A percentile compares a stretch with the other conserved stretches of the same genome.
Conservation (phyloP, 1,140 invertebrate genomes). For the Globodera rostochiensis region DNA sequence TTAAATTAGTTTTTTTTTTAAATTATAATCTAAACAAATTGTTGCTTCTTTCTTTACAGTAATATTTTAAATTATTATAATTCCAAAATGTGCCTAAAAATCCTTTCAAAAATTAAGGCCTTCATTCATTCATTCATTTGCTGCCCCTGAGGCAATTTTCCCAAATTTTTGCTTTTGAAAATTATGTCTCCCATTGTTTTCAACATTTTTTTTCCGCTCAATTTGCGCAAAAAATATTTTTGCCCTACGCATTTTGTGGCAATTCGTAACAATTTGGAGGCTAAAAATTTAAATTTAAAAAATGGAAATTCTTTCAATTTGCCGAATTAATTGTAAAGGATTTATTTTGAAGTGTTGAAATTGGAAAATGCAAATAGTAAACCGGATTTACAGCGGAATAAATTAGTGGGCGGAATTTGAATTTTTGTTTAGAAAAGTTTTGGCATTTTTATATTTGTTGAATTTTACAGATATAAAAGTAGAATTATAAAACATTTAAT, state of each 20-base stretch:
- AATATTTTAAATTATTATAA: too few species aligned
- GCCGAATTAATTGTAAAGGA: too few species aligned
- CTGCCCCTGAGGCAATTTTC: background rate
- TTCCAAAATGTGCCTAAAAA: too few species aligned
- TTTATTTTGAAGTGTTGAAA: too few species aligned
- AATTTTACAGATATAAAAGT: too few species aligned
- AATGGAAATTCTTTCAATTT: too few species aligned
- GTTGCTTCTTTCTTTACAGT: too few species aligned
- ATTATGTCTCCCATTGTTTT: background rate
- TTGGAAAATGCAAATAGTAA: too few species aligned
- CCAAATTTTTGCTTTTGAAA: background rate
- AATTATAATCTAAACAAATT: too few species aligned
- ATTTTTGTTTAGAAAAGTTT: background rate
- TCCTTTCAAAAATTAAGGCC: background rate
- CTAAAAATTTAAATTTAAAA: background rate
- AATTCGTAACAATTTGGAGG: background rate
- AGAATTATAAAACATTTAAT: too few species aligned
- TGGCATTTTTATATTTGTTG: too few species aligned
- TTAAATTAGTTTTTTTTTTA: too few species aligned
- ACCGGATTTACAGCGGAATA: background rate
- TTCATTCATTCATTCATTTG: background rate
- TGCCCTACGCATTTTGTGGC: background rate
- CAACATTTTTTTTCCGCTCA: background rate
- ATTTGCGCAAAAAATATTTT: background rate
- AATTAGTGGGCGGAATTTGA: background rate